These are phyloP conservation scores for Oscheius onirici DNA, from an alignment of 2,888 invertebrate genomes.

Conservation along the genomic window DNA sequence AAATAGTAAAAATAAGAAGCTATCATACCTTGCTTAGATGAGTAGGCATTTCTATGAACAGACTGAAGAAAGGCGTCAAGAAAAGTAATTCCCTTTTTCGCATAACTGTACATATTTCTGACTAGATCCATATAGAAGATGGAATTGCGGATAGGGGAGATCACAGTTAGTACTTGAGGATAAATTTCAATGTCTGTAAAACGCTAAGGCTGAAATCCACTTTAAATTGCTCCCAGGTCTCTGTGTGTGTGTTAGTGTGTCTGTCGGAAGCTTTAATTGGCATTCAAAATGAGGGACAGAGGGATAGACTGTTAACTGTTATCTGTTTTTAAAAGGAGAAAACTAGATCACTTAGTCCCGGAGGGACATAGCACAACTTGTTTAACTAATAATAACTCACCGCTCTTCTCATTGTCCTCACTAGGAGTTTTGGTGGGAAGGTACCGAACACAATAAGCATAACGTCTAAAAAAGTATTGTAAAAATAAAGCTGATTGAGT, in stretches of 20 bases:
- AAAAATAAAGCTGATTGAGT: neutral
- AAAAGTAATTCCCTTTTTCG: neutral
- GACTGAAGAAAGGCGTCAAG: constrained; percentile 26
- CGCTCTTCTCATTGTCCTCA: neutral
- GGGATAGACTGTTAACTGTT: too few relatives aligned
- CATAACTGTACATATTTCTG: constrained; percentile 18
- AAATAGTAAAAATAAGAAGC: neutral
- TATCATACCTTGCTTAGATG: neutral
- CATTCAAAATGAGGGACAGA: too few relatives aligned
- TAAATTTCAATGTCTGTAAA: constrained; percentile 5
- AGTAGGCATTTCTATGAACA: constrained; percentile 22
- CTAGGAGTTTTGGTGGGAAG: neutral
- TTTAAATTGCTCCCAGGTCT: too few relatives aligned
- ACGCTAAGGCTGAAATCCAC: too few relatives aligned
- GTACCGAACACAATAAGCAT: constrained; percentile 28
- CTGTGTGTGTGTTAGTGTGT: too few relatives aligned
- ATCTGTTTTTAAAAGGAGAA: too few relatives aligned
- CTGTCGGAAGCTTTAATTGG: too few relatives aligned
- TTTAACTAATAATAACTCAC: too few relatives aligned
- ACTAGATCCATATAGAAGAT: constrained; percentile 31
- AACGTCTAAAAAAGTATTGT: constrained; percentile 10
- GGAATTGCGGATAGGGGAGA: constrained; percentile 28
- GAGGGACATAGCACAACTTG: too few relatives aligned
- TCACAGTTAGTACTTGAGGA: constrained; percentile 22
- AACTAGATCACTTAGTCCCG: too few relatives aligned